Evolutionary conservation across 2,888 invertebrate genomes (phyloP), one percentile per base, ranked within the genome.

Genomic region (Nesidiocoris tenuis): DNA sequence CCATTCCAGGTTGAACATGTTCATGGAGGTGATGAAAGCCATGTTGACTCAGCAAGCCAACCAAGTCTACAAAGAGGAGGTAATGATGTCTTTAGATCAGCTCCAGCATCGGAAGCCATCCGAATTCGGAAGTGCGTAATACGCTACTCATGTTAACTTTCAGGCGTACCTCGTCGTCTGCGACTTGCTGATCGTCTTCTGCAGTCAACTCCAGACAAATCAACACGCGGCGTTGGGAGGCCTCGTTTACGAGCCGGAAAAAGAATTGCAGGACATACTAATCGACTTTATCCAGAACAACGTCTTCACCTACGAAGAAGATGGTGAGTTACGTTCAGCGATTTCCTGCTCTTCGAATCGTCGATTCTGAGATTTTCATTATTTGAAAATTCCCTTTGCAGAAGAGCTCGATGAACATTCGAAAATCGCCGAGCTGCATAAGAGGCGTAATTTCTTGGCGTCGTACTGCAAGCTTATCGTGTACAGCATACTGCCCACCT

Each of bases 401-500:
- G 93, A 93, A 81, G 94, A 94, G 81, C 92, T 95, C 84, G 98
- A 98, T 84, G 98, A 98, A 85, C 90, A 90, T 81, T 93, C 95
- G 79, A 93, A 96, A 80, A 98, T 98, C 82, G 98, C 98, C 86
- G 96, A 96, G 83, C 86, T 98, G 61, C 98, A 98, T 86, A 98
- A 97, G 84, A 89, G 96, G 76, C 88, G 98, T 80, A 98, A 96
- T 84, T 95, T 97, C 84, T 87, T 99, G 79, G 97, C 98, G 0
- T 94, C 95, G 19, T 99, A 95, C 85, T 98, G 97, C 86, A 99
- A 99, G 86, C 87, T 99, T 66, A 93, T 98, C 81, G 96, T 98
- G 71, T 98, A 98, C 87, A 98, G 98, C 84, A 94, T 98, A 80
- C 90, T 98, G 84, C 95, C 95, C 24, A 94, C 97, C 0, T 90